Base-by-base conservation (phyloP, 2,888 invertebrate species). In the Crematogaster levior region DNA sequence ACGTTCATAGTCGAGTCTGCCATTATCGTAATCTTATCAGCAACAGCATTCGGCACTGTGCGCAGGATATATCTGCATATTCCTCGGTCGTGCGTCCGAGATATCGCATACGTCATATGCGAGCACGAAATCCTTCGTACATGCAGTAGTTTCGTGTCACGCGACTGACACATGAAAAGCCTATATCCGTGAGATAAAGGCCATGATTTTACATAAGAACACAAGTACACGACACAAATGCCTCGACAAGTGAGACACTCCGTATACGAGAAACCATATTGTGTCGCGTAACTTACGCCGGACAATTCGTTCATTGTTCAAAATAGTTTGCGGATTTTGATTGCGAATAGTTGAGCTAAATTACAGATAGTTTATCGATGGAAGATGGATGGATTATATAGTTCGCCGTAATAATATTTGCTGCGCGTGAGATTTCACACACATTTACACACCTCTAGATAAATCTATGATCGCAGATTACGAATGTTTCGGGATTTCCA, bases 11-110 rank as follows among this genome's bases (percentile, higher is more conserved):
- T 15, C 27, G 56, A 73, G 81, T 74, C 27, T 43, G 18, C 24
- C 51, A 43, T 51, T 75, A 34, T 65, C 81, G 24, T 51, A 81
- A 66, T 81, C 82, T 66, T 79, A 82, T 79, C 68, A 34, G 43
- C 68, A 24, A 68, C 34, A 34, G 24, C 34, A 68, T 68, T 68
- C 56, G 68, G 68, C 56, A 43, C 66, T 40, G 51, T 65, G 21
- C 53, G 66, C 27, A 30, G n/a, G 61, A 43, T 21, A 53, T 18
- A 40, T 30, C 21, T 40, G 27, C 18, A 34, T 68, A 48, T 43
- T 40, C 24, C 21, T n/a, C 27, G 43, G 43, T 21, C 21, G 21
- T 21, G 37, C 37, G 75, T 56, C 40, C 72, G 56, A 73, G 74
- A 61, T 74, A 61, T 61, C 60, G 60, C 34, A 21, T 68, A 53